These are phyloP conservation scores for Epinephelus cyanopodus DNA, from an alignment of 2,113 vertebrate species.

Conservation along the genomic window DNA sequence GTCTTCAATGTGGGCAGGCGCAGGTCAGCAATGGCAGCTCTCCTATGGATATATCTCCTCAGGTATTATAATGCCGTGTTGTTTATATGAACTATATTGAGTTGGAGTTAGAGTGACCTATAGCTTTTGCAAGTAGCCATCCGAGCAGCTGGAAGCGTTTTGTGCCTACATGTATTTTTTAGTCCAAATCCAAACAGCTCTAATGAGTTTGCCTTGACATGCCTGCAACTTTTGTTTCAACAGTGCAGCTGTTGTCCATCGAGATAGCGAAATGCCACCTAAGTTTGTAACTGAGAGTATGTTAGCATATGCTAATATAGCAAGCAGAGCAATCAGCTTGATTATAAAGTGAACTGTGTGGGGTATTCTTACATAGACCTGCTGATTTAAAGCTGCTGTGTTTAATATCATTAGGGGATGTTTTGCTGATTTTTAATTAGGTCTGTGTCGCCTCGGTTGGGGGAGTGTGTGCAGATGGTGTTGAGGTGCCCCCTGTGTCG, in stretches of 20 bases:
- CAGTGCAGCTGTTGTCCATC: not conserved
- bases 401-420: not conserved
- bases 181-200: not conserved
- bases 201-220: conserved; percentile 4
- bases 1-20: conserved; percentile 34
- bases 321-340: not conserved
- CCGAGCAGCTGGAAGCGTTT: conserved; percentile 37
- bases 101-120: conserved; percentile 42
- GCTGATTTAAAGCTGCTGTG: not conserved
- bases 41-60: conserved; percentile 36
- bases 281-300: not conserved
- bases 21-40: conserved; percentile 39
- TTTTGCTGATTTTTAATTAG: too few relatives aligned
- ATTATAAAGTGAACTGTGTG: too few relatives aligned
- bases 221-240: conserved; percentile 22
- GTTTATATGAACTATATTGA: conserved; percentile 39
- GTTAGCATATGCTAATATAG: not conserved
- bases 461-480: too few relatives aligned
- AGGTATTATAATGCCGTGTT: conserved; percentile 28
- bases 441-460: too few relatives aligned
- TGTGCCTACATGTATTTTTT: not conserved
- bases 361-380: too few relatives aligned
- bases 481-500: too few relatives aligned
- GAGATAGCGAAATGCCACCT: too few relatives aligned
- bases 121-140: conserved; percentile 23